Percentiles rank a stretch among this genome's conserved stretches.
Conservation (phyloP, 2,797 vertebrate species). For the Sardinella longiceps region DNA sequence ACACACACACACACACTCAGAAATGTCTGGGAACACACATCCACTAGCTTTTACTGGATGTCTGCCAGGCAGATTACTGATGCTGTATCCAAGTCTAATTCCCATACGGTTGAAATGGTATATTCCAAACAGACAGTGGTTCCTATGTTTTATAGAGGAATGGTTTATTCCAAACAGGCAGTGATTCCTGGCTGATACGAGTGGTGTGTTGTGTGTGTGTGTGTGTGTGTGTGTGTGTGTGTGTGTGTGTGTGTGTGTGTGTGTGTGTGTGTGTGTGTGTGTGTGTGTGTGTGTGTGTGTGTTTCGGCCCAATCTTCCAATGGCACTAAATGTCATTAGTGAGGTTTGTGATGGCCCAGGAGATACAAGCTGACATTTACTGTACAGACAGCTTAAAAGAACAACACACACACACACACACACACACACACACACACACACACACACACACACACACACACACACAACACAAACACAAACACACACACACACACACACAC, state of each 20-base stretch:
- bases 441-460: neutral
- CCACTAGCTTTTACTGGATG: too few species aligned
- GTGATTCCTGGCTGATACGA: neutral
- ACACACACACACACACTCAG: neutral
- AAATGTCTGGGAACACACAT: too few species aligned
- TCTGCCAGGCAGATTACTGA: too few species aligned
- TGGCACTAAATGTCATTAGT: neutral
- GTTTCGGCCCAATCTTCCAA: neutral
- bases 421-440: neutral
- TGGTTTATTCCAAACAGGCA: neutral
- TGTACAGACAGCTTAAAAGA: neutral
- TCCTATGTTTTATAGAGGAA: neutral
- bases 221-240: too few species aligned
- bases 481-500: neutral
- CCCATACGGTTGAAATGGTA: too few species aligned
- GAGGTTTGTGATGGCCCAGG: neutral
- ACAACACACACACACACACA: neutral
- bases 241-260: too few species aligned
- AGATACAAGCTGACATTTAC: neutral
- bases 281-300: too few species aligned
- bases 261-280: too few species aligned
- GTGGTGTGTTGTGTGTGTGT: neutral
- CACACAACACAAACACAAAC: too few species aligned
- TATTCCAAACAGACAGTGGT: too few species aligned
- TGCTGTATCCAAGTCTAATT: too few species aligned